Evolutionary conservation across 2,888 invertebrate genomes (phyloP).

Genomic region (Caenorhabditis sp.): DNA sequence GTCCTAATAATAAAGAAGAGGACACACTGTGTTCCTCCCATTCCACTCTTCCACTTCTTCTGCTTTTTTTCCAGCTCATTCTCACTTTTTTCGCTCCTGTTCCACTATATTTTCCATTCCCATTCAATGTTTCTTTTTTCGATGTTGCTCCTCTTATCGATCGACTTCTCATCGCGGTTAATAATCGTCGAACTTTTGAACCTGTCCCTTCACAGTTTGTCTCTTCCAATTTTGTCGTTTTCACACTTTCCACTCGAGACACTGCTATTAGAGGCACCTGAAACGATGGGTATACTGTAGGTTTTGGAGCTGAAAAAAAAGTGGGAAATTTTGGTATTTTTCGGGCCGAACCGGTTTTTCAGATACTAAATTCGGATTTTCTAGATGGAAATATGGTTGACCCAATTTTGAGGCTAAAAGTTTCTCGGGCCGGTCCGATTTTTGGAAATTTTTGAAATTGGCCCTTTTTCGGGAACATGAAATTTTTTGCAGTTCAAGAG

Average conservation of each 20-base stretch:
- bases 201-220: too few relatives aligned
- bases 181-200: conserved; percentile 41
- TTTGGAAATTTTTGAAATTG: too few relatives aligned
- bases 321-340: too few relatives aligned
- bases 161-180: conserved; percentile 47
- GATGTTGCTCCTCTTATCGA: conserved; percentile 39
- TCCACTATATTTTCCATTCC: conserved; percentile 37
- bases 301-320: too few relatives aligned
- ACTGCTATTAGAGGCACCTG: conserved; percentile 57
- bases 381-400: too few relatives aligned
- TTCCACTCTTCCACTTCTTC: neutral
- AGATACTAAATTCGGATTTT: too few relatives aligned
- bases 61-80: neutral
- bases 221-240: too few relatives aligned
- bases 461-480: too few relatives aligned
- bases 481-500: too few relatives aligned
- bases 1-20: neutral
- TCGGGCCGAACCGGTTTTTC: neutral
- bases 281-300: neutral
- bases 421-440: too few relatives aligned
- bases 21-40: neutral
- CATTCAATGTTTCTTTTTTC: conserved; percentile 28
- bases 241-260: conserved; percentile 49
- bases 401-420: too few relatives aligned
- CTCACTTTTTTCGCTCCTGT: conserved; percentile 1